phyloP scores from a whole-genome alignment of 2,888 invertebrate genomes.

The Lithophane leautieri region DNA sequence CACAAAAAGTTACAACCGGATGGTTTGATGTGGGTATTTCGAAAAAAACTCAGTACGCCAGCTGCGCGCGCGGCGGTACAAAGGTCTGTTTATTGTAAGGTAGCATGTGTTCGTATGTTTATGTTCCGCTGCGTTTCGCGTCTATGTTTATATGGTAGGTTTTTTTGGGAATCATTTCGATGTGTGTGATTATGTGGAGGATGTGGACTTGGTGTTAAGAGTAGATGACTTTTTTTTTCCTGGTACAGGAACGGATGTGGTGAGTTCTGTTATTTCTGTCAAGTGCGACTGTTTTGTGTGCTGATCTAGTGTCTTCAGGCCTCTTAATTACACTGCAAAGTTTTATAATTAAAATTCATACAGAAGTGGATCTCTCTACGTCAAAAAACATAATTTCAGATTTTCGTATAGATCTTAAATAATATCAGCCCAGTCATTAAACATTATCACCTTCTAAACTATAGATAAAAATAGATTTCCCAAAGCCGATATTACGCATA shows the following conservation, averaged over 20 bases:
- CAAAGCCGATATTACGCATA: conserved; percentile 3
- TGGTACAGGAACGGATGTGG: background rate
- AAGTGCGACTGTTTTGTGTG: background rate
- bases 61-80: conserved; percentile 74
- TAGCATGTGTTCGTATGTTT: conserved; percentile 66
- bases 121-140: conserved; percentile 55
- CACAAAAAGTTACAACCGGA: conserved; percentile 58
- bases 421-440: background rate
- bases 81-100: conserved; percentile 80
- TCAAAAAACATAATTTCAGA: background rate
- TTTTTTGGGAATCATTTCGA: conserved; percentile 45
- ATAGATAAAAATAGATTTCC: background rate
- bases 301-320: background rate
- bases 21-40: conserved; percentile 44
- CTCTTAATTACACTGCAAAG: background rate
- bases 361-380: background rate
- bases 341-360: background rate
- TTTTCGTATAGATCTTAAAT: background rate
- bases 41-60: conserved; percentile 62
- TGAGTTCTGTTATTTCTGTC: background rate
- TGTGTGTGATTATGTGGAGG: conserved; percentile 22
- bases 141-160: conserved; percentile 46
- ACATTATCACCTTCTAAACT: background rate
- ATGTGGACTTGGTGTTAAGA: conserved; percentile 13
- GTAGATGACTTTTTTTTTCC: conserved; percentile 13